Evolutionary conservation across 2,888 invertebrate genomes (phyloP), one percentile per base, ranked within the genome.

Genomic region (Drosophila anomalata): DNA sequence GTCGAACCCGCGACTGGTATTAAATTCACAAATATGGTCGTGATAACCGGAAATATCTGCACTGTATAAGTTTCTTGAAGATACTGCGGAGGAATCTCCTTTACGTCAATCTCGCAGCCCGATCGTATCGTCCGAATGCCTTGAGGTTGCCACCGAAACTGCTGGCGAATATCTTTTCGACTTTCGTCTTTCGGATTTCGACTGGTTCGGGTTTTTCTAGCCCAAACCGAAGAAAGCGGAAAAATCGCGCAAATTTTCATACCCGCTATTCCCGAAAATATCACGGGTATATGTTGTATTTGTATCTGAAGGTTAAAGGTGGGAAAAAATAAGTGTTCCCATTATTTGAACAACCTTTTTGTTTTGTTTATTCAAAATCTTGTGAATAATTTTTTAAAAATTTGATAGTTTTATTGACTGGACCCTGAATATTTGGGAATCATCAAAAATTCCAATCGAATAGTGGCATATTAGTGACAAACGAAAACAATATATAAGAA

Each of bases 111-210:
- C 56, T 36, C 41, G n/a, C 36, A 20, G 50, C 36, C 20, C 50
- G 39, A 42, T 52, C 41, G 75, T 74, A 66, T 76, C 61, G 73
- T 60, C 75, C 86, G 86, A 66, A 75, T 76, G 79, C 86, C 86
- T 82, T 82, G 88, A 88, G 75, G 86, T 57, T 86, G 61, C 72
- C 71, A 82, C 75, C 79, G 59, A 88, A 82, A 82, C 88, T 88
- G 88, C 53, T 69, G 42, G 39, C 26, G 44, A 63, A 56, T 44
- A 44, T 50, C 47, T 84, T 74, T 69, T 67, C 68, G 62, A 72
- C 63, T 63, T 71, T 59, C 41, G 39, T 41, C 51, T 57, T 47
- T 58, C 59, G 67, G 22, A 6, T 39, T 42, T 14, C 39, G 14
- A 14, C 39, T 8, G 11, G 11, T 51, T 69, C 70, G 58, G 67